Evolutionary conservation across 2,888 invertebrate genomes (phyloP).

Genomic region (Ennomos erosarius): DNA sequence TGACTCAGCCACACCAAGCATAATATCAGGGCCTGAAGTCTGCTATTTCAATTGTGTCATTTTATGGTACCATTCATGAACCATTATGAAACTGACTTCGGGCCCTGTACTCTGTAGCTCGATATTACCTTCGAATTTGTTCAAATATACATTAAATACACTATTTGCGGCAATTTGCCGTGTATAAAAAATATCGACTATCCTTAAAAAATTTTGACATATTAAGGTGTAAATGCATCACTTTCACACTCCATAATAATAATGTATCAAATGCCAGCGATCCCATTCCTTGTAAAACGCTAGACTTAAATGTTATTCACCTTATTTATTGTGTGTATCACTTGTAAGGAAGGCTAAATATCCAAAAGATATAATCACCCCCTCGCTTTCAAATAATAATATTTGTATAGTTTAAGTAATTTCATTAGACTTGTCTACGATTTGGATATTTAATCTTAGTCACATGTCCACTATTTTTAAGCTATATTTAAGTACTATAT

Average conservation of each 20-base stretch:
- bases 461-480: constrained; percentile 70
- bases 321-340: constrained; percentile 37
- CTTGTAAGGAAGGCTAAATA: constrained; percentile 35
- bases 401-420: constrained; percentile 6
- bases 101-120: too few species aligned
- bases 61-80: too few species aligned
- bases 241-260: not conserved
- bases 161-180: too few species aligned
- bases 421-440: constrained; percentile 38
- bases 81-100: too few species aligned
- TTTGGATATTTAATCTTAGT: constrained; percentile 59
- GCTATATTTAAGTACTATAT: constrained; percentile 53
- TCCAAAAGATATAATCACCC: constrained; percentile 24
- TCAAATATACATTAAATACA: too few species aligned
- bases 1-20: constrained; percentile 28
- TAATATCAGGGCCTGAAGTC: not conserved
- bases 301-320: constrained; percentile 16
- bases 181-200: too few species aligned
- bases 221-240: constrained; percentile 4
- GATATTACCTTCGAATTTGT: too few species aligned
- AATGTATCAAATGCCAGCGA: constrained; percentile 1
- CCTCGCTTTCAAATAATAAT: not conserved
- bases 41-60: too few species aligned
- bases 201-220: not conserved
- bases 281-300: constrained; percentile 22